phyloP scores from a whole-genome alignment of 1,140 invertebrate species.

The Pseudomyrmex concolor region DNA sequence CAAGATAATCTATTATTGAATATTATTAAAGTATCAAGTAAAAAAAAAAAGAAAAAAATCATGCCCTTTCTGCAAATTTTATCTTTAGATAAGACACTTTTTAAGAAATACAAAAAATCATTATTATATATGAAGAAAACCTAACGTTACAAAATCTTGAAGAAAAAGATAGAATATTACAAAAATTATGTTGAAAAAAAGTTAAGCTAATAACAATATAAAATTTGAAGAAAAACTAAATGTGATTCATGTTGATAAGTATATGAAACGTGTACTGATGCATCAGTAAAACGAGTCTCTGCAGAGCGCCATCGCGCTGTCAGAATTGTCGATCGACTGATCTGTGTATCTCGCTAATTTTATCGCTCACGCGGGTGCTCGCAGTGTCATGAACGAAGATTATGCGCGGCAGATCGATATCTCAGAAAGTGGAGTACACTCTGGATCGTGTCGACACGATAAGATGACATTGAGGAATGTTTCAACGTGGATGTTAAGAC shows the following conservation, averaged over 20 bases:
- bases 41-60: background rate
- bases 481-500: slow-evolving; percentile 22
- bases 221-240: background rate
- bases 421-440: slow-evolving; percentile 11
- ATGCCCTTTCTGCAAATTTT: background rate
- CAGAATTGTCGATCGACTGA: slow-evolving; percentile 39
- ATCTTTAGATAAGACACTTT: background rate
- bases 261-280: slow-evolving; percentile 20
- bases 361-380: slow-evolving; percentile 33
- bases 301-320: slow-evolving; percentile 35
- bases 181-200: background rate
- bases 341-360: slow-evolving; percentile 46
- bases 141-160: background rate
- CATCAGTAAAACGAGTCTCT: slow-evolving; percentile 29
- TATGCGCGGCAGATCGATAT: slow-evolving; percentile 15
- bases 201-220: background rate
- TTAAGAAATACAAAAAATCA: background rate
- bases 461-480: slow-evolving; percentile 19
- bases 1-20: background rate
- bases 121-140: background rate
- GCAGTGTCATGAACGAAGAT: slow-evolving; percentile 35
- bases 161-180: background rate
- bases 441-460: slow-evolving; percentile 10
- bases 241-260: background rate
- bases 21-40: background rate